Percentiles rank a stretch among this genome's conserved stretches.
These are phyloP conservation scores for Megalurothrips usitatus DNA, from an alignment of 2,888 invertebrate genomes.

Conservation along the genomic window DNA sequence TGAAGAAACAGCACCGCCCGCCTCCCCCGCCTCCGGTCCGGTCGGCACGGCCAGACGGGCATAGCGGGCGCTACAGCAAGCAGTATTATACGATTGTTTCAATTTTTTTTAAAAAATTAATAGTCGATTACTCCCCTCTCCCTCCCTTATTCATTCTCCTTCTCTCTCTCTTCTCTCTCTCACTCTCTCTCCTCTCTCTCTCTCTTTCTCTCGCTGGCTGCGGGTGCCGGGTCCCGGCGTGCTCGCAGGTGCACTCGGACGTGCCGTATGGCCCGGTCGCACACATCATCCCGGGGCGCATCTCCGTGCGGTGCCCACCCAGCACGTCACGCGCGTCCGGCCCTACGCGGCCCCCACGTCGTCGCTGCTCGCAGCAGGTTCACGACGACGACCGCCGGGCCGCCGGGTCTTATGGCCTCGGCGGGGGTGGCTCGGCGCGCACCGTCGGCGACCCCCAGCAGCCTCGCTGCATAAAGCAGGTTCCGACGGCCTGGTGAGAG, in stretches of 20 bases:
- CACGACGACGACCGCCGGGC: too few relatives aligned
- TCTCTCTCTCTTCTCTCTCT: background rate
- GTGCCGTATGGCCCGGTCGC: background rate
- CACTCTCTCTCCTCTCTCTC: background rate
- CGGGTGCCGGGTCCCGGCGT: background rate
- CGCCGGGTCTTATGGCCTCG: too few relatives aligned
- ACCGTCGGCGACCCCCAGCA: too few relatives aligned
- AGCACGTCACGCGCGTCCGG: too few relatives aligned
- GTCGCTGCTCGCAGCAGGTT: background rate
- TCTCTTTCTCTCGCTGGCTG: background rate
- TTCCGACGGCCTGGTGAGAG: too few relatives aligned
- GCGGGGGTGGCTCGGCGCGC: too few relatives aligned
- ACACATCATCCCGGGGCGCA: background rate
- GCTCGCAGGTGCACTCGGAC: background rate
- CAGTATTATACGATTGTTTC: background rate
- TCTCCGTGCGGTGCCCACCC: background rate
- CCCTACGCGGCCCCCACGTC: background rate
- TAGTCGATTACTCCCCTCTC: background rate
- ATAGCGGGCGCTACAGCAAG: too few relatives aligned
- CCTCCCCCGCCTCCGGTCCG: background rate
- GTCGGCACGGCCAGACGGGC: background rate
- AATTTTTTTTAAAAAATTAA: background rate
- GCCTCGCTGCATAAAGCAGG: too few relatives aligned
- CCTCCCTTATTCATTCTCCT: background rate
- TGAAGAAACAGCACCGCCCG: background rate